Evolutionary conservation across 53 echinoderm and acorn worm species (phyloP).

Genomic region (Mesocentrotus franciscanus): DNA sequence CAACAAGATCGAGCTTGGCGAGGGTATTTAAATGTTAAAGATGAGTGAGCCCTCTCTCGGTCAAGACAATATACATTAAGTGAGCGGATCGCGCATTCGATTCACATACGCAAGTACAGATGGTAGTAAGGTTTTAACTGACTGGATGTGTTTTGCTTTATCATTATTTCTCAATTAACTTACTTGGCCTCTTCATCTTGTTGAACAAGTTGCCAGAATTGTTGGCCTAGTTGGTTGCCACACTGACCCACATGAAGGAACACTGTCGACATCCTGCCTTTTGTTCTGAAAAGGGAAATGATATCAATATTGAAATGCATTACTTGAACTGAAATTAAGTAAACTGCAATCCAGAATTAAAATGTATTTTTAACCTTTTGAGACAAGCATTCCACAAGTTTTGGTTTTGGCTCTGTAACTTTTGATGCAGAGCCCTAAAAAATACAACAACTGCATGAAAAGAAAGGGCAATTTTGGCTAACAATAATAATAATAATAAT

Average conservation of each 20-base stretch:
- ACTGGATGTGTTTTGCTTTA: too few relatives aligned
- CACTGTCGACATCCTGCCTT: slow-evolving; percentile 76
- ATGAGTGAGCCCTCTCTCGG: not conserved
- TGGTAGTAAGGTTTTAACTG: too few relatives aligned
- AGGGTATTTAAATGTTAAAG: not conserved
- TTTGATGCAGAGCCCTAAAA: too few relatives aligned
- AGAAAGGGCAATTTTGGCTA: too few relatives aligned
- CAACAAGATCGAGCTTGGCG: not conserved
- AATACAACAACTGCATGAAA: too few relatives aligned
- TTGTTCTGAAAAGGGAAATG: not conserved
- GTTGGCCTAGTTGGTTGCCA: slow-evolving; percentile 87
- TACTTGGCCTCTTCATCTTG: slow-evolving; percentile 59
- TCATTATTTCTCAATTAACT: not conserved
- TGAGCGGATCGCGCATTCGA: too few relatives aligned
- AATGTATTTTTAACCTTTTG: too few relatives aligned
- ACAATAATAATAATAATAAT: too few relatives aligned
- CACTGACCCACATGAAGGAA: slow-evolving; percentile 86
- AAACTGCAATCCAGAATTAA: not conserved
- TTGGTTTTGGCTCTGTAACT: too few relatives aligned
- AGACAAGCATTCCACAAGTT: too few relatives aligned
- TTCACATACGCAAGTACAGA: too few relatives aligned
- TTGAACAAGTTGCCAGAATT: slow-evolving; percentile 69
- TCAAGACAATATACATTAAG: not conserved
- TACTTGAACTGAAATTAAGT: not conserved
- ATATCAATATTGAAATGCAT: not conserved